phyloP scores from a whole-genome alignment of 2,888 invertebrate genomes.

The Hofmannophila pseudospretella region DNA sequence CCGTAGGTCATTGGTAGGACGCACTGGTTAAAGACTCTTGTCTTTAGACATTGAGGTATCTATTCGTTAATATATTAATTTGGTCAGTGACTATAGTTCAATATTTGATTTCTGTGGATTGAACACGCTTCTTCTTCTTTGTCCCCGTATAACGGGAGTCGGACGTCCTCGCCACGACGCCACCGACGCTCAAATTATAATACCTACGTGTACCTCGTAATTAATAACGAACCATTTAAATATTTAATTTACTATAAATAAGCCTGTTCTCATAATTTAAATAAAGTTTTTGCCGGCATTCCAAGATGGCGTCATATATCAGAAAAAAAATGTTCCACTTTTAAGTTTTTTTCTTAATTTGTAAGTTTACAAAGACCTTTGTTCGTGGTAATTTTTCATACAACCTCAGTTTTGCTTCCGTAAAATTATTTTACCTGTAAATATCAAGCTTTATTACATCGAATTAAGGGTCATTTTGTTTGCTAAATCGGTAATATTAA shows the following conservation, averaged over 20 bases:
- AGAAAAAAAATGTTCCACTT: too few species aligned
- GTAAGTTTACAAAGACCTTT: background rate
- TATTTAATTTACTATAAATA: slow-evolving; percentile 1
- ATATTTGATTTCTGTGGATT: too few species aligned
- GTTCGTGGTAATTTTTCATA: background rate
- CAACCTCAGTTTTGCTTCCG: background rate
- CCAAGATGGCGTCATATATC: slow-evolving; percentile 9
- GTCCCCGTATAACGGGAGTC: too few species aligned
- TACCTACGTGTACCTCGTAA: too few species aligned
- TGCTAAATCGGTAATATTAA: slow-evolving; percentile 1
- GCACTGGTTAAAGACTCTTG: too few species aligned
- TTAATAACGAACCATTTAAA: background rate
- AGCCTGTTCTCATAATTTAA: slow-evolving; percentile 3
- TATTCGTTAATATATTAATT: too few species aligned
- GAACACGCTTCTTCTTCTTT: too few species aligned
- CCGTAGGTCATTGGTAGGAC: too few species aligned
- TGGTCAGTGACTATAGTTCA: too few species aligned
- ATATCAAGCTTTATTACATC: slow-evolving; percentile 5
- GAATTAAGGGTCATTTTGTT: slow-evolving; percentile 1
- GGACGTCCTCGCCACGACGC: too few species aligned
- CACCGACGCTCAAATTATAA: too few species aligned
- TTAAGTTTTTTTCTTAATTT: slow-evolving; percentile 9
- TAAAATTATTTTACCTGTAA: background rate
- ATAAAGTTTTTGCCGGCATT: slow-evolving; percentile 9
- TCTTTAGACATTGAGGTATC: too few species aligned